phyloP scores from a whole-genome alignment of 2,797 vertebrate species.

The Pteropus rufus region DNA sequence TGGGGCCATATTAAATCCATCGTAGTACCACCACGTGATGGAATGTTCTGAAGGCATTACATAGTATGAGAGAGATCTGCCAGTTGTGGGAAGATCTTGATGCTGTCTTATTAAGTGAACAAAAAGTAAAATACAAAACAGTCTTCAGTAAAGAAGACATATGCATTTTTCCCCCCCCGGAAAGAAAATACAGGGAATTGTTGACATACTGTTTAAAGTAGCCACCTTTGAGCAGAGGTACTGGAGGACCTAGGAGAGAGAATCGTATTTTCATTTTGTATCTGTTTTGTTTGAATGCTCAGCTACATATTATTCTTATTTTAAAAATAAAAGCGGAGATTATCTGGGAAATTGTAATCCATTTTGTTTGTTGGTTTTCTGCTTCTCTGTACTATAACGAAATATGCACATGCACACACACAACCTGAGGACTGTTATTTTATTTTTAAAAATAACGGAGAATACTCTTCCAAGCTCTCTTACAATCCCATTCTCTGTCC shows the following conservation, averaged over 20 bases:
- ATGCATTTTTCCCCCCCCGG: rapidly evolving
- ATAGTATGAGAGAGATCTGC: not conserved
- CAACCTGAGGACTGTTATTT: not conserved
- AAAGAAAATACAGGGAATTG: not conserved
- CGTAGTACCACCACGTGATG: not conserved
- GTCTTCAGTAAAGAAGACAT: not conserved
- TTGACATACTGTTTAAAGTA: not conserved
- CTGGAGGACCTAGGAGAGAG: not conserved
- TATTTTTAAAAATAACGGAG: not conserved
- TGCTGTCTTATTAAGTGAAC: not conserved
- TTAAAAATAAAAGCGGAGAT: slow-evolving; percentile 19
- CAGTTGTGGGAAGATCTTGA: not conserved
- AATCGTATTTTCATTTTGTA: slow-evolving; percentile 25
- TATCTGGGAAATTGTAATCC: slow-evolving; percentile 22
- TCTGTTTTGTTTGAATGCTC: slow-evolving; percentile 38
- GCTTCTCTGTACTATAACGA: not conserved
- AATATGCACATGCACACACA: not conserved
- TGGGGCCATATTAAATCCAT: not conserved
- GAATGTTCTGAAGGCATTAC: not conserved
- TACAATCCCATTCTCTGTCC: not conserved
- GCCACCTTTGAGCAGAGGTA: not conserved
- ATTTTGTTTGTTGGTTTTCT: not conserved
- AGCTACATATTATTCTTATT: not conserved
- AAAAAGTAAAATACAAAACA: not conserved
- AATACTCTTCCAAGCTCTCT: not conserved